phyloP scores from a whole-genome alignment of 2,888 invertebrate genomes.

The Scaptomyza reducta region DNA sequence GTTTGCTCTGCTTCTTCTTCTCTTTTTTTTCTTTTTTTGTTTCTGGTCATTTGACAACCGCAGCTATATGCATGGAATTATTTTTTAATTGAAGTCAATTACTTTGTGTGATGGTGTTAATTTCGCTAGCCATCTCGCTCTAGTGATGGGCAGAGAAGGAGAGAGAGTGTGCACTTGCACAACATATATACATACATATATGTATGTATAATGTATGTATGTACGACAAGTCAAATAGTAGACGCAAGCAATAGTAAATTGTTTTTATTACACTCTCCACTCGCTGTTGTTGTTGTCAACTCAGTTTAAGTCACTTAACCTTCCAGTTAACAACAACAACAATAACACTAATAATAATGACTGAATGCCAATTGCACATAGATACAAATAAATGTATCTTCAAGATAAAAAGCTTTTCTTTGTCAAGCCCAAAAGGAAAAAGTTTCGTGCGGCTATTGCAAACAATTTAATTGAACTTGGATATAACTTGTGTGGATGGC shows the following conservation, averaged over 20 bases:
- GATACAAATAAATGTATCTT: constrained; percentile 24
- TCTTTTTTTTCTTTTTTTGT: neutral
- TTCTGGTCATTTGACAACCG: constrained; percentile 30
- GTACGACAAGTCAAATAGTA: constrained; percentile 64
- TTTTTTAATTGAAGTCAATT: constrained; percentile 82
- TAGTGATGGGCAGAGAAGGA: neutral
- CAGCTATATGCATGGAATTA: constrained; percentile 61
- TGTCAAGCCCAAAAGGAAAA: neutral
- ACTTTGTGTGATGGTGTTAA: constrained; percentile 81
- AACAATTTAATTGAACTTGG: constrained; percentile 19
- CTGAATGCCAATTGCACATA: constrained; percentile 14
- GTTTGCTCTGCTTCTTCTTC: neutral
- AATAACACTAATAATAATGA: constrained; percentile 40
- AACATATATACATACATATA: constrained; percentile 14
- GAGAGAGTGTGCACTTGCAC: constrained; percentile 33
- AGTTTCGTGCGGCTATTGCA: constrained; percentile 14
- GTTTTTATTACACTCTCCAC: constrained; percentile 65
- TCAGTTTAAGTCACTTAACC: constrained; percentile 54
- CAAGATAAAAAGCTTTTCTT: constrained; percentile 19
- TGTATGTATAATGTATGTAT: neutral
- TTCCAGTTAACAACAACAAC: constrained; percentile 34
- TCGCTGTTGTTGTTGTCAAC: constrained; percentile 14
- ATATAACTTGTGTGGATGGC: neutral
- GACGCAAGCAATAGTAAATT: constrained; percentile 59
- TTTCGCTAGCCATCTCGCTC: constrained; percentile 47